These are phyloP conservation scores for Hirtodrosophila histrioides DNA, from an alignment of 2,888 invertebrate genomes.

Conservation along the genomic window DNA sequence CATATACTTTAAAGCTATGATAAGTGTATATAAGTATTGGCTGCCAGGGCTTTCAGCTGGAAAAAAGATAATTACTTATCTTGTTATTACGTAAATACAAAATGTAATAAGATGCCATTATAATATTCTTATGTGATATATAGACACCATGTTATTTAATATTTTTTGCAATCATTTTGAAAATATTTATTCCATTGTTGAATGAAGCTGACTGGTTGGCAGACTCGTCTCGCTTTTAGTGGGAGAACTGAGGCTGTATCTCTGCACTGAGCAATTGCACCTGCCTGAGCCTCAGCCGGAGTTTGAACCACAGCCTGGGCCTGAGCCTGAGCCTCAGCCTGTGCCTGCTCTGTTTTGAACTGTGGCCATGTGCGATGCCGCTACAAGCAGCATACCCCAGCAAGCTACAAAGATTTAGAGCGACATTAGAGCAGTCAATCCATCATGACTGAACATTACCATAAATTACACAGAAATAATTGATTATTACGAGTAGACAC, in stretches of 20 bases:
- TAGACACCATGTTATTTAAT: no score
- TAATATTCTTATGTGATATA: no score
- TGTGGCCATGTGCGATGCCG: constrained; percentile 65
- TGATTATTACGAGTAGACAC: constrained; percentile 84
- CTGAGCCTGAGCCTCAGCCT: constrained; percentile 23
- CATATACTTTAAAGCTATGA: no score
- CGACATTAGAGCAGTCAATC: constrained; percentile 85
- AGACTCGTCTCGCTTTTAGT: constrained; percentile 60
- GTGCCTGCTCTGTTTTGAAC: constrained; percentile 54
- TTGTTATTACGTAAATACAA: no score
- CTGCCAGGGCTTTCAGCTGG: no score
- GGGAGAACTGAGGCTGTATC: constrained; percentile 58
- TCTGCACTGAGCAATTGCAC: constrained; percentile 70
- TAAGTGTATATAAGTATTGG: no score
- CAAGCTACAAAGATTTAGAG: constrained; percentile 83
- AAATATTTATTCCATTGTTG: constrained; percentile 43
- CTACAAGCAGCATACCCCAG: constrained; percentile 63
- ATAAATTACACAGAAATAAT: constrained; percentile 85
- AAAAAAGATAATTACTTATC: no score
- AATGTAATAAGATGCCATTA: no score
- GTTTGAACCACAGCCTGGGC: constrained; percentile 14
- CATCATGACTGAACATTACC: constrained; percentile 85
- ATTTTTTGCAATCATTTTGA: background rate
- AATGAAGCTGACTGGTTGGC: constrained; percentile 40
- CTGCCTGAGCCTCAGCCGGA: constrained; percentile 55